phyloP scores from a whole-genome alignment of 2,113 vertebrate genomes.

The Albula goreensis region DNA sequence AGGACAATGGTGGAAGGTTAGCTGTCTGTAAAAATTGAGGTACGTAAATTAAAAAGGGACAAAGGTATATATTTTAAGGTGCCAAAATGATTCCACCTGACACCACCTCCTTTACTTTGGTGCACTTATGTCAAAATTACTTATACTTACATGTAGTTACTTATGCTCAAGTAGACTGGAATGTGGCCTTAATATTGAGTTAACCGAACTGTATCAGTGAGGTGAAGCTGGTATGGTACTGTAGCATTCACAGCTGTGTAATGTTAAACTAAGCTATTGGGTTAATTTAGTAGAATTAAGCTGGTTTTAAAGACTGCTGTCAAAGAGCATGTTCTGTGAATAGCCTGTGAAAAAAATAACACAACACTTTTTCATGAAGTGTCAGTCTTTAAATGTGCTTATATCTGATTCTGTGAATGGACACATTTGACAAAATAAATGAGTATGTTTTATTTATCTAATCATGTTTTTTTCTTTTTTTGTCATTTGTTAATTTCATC shows the following conservation, averaged over 20 bases:
- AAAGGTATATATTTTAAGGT: neutral
- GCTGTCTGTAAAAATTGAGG: neutral
- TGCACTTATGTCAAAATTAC: neutral
- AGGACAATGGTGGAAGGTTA: no score
- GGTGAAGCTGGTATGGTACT: neutral
- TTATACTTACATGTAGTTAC: neutral
- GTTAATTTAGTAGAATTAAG: neutral
- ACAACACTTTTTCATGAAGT: neutral
- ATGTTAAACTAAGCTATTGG: neutral
- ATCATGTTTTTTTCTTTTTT: neutral
- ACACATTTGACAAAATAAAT: neutral
- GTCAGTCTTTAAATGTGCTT: neutral
- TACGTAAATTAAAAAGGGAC: neutral
- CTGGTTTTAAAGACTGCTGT: neutral
- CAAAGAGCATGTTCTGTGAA: neutral
- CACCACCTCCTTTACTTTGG: neutral
- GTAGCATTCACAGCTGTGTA: neutral
- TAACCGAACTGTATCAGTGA: neutral
- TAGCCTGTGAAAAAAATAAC: neutral
- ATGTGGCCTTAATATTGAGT: constrained; percentile 10
- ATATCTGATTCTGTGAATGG: neutral
- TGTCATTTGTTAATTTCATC: neutral
- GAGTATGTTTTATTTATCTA: neutral
- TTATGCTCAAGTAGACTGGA: neutral
- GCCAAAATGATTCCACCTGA: neutral